Base-by-base conservation (phyloP, 1,140 invertebrate species). In the fruit fly (Drosophila melanogaster) region DNA sequence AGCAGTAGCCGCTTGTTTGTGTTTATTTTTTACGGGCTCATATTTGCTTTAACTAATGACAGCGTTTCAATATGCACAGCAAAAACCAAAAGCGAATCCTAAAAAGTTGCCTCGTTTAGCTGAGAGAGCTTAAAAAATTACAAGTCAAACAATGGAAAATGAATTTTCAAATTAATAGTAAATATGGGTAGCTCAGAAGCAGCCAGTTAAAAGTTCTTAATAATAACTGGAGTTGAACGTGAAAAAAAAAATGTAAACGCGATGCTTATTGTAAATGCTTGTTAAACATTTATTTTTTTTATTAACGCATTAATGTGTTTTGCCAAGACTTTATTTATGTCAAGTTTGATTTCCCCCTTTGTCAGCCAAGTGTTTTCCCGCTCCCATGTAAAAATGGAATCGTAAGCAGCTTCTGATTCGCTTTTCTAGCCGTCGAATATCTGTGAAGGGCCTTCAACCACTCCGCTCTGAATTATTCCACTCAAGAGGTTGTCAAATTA, bases 1-100 rank as follows among this genome's bases (percentile, higher is more conserved):
- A 83, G 62, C 73, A 62, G 56, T 59, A 73, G 83, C 66, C 37
- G 50, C 15, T 56, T 40, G 19, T 41, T 69, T 24, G 19, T 55
- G 12, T 33, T 56, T 66, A 17, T 50, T 41, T 67, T 72, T 44
- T 53, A 14, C 37, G 19, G 24, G 19, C 12, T 46, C 33, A 22
- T 78, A 75, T 84, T 84, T 85, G 58, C 50, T 80, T 77, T 41
- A 79, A 86, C 74, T 86, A 86, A 87, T 87, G 81, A 71, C 70
- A 86, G 74, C 60, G 61, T 72, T 72, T 59, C 53, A 33, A 50
- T 55, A 62, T 22, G 41, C 41, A 59, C n/a, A 22, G 44, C 37
- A 46, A 60, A 76, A 76, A 55, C 37, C 51, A 46, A 59, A 76
- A 76, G 50, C 37, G 56, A 67, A 59, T 49, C 50, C 54, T 40